These are phyloP conservation scores for Carassius carassius DNA, from an alignment of 2,113 vertebrate genomes.

Conservation along the genomic window DNA sequence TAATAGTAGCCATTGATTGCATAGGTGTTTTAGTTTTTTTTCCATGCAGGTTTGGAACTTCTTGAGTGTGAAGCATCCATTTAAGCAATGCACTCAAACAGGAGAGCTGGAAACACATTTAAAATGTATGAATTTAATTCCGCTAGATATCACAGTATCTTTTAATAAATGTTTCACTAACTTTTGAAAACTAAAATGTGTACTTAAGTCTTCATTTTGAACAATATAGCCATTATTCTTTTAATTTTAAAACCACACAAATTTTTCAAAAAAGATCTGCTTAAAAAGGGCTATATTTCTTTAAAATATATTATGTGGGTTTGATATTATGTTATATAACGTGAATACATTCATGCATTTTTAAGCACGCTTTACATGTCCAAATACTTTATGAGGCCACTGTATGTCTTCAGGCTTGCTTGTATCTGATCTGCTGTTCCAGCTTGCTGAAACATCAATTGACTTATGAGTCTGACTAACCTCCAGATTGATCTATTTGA, in stretches of 20 bases:
- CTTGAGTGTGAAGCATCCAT: not conserved
- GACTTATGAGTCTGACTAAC: conserved; percentile 45
- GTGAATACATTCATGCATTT: conserved; percentile 9
- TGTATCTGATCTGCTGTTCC: not conserved
- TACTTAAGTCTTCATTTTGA: not conserved
- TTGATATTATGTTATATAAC: conserved; percentile 2
- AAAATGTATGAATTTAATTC: not conserved
- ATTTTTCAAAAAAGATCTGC: not conserved
- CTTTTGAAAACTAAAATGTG: not conserved
- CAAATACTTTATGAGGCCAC: conserved; percentile 23
- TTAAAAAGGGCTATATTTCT: no score
- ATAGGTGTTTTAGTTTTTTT: no score
- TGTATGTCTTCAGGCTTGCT: not conserved
- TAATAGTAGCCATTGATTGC: no score
- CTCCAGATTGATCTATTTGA: conserved; percentile 51
- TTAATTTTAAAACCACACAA: not conserved
- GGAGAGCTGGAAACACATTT: not conserved
- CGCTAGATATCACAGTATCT: not conserved
- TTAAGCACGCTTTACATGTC: not conserved
- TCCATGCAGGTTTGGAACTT: not conserved
- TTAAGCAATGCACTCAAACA: not conserved
- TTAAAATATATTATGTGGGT: not conserved
- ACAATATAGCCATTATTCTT: not conserved
- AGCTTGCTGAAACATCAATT: conserved; percentile 37
- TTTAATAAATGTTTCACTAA: not conserved